Percentiles rank a stretch among this genome's conserved stretches.
Conservation (phyloP, 2,113 vertebrate genomes). For the Paradoxurus hermaphroditus region DNA sequence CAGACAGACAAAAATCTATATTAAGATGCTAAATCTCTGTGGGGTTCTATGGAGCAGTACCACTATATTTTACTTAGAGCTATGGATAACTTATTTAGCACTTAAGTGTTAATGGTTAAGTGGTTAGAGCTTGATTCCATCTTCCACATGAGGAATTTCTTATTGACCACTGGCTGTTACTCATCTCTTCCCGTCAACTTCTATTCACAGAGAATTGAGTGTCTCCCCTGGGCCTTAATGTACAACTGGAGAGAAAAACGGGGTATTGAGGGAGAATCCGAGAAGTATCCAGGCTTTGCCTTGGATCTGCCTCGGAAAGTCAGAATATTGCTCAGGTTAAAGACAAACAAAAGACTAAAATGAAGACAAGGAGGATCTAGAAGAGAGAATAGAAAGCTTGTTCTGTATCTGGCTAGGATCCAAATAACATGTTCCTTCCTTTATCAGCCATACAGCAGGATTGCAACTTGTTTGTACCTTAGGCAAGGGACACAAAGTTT, state of each 20-base stretch:
- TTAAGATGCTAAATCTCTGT: not conserved
- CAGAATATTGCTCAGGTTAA: not conserved
- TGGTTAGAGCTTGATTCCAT: not conserved
- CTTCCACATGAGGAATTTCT: not conserved
- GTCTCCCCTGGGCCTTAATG: not conserved
- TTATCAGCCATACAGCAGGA: not conserved
- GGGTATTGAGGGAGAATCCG: not conserved
- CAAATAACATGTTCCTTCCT: not conserved
- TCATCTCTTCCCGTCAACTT: not conserved
- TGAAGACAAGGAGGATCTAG: not conserved
- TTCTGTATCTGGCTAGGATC: not conserved
- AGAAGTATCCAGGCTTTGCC: not conserved
- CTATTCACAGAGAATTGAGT: not conserved
- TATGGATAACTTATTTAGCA: not conserved
- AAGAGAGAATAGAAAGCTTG: not conserved
- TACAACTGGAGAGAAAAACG: not conserved
- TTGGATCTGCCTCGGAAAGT: not conserved
- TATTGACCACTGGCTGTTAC: not conserved
- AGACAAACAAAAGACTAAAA: not conserved
- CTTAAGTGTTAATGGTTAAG: not conserved
- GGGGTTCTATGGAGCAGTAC: not conserved
- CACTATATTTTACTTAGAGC: not conserved
- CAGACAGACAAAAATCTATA: not conserved
- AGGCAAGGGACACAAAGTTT: not conserved
- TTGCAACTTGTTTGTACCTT: not conserved